phyloP scores from a whole-genome alignment of 2,113 vertebrate genomes.

The Microcebus tavaratra region DNA sequence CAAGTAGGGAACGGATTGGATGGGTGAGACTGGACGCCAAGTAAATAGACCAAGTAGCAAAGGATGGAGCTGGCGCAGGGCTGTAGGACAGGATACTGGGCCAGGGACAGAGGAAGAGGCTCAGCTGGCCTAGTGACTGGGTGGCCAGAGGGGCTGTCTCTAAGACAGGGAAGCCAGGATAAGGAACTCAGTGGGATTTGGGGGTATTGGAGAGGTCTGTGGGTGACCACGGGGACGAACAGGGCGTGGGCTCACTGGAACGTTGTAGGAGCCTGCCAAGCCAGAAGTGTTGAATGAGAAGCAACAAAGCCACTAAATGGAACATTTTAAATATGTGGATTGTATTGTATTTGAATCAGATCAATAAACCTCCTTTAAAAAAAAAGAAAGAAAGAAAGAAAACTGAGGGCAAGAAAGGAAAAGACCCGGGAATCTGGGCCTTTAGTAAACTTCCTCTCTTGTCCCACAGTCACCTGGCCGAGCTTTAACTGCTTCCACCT shows the following conservation, averaged over 20 bases:
- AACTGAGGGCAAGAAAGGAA: background rate
- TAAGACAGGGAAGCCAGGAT: background rate
- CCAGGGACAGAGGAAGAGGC: too few relatives aligned
- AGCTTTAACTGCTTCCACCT: background rate
- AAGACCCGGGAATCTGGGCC: background rate
- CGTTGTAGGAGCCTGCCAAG: background rate
- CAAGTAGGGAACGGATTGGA: accelerated
- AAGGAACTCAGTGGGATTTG: background rate
- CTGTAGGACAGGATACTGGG: background rate
- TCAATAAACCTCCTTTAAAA: background rate
- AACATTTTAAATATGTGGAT: background rate
- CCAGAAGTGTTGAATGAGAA: background rate
- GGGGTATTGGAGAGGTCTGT: background rate
- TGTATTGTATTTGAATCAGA: background rate
- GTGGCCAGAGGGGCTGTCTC: too few relatives aligned
- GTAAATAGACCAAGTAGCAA: background rate
- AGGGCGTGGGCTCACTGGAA: background rate
- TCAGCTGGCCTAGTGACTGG: background rate
- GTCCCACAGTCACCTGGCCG: background rate
- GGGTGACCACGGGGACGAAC: background rate
- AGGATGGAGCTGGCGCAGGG: too few relatives aligned
- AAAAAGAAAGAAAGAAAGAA: background rate
- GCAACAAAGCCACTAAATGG: background rate
- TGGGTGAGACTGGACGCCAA: background rate
- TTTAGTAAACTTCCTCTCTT: background rate